Evolutionary conservation across 2,888 invertebrate species (phyloP), one percentile per base, ranked within the genome.

Genomic region (Monochamus alternatus): DNA sequence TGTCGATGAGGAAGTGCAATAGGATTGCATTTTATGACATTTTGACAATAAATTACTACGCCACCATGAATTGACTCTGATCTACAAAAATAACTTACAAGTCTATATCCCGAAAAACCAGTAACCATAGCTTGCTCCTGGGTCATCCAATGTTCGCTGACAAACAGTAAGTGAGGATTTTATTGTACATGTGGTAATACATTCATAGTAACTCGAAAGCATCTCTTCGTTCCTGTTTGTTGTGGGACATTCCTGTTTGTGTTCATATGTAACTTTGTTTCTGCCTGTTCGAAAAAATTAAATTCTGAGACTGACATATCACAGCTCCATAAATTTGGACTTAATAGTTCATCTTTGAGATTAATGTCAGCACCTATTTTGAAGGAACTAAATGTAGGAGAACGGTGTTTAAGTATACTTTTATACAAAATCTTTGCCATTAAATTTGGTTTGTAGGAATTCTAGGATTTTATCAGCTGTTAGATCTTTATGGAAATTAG

Each of bases 61-160:
- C 60, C 60, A 10, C 60, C 60, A 8, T 30, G 60, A 31, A 60
- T 60, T 5, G 60, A 30, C 31, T 3, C 5, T 30, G 60, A 60
- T 22, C 60, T 22, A 10, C 60, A 31, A 32, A 31, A 60, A 7
- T 10, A 7, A 12, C 31, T 60, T 22, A 30, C 60, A 10, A 60
- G 8, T 3, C 10, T 31, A 60, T 60, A 60, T 3, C 60, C 60
- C 30, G 30, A 3, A 12, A 60, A 5, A 31, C 60, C 9, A 9
- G 31, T 60, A 22, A 32, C 60, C 10, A 22, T 5, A 31, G 60
- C 32, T 31, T 60, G 60, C 22, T 60, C 60, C 7, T 9, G 31
- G 5, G 31, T 7, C 31, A 60, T 60, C 60, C 60, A 60, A 8
- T 60, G 60, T 60, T 60, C 60, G 9, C 31, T 60, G 3, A 60